Evolutionary conservation across 2,797 vertebrate species (phyloP), one percentile per base, ranked within the genome.

Genomic region (Siniperca obscura): DNA sequence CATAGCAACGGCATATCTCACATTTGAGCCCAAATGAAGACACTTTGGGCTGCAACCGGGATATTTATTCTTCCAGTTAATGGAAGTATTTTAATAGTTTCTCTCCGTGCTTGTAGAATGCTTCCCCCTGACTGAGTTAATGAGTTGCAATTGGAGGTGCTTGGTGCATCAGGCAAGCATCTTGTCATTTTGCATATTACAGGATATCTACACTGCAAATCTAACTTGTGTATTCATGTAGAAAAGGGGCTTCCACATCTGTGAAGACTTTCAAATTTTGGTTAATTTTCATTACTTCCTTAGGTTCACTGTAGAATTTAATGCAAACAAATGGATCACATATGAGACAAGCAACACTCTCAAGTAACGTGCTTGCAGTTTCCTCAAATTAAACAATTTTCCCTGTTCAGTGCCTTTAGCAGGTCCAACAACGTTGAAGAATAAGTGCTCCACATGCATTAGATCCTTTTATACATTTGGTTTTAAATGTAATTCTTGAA

Each of bases 1-100:
- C 97, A 98, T 98, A 96, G 98, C 96, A 98, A 99, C 97, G 94
- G 95, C 95, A 97, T 95, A 97, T 96, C 96, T 97, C 96, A 96
- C 97, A 96, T 97, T 97, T 96, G 94, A 97, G 95, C 95, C 96
- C 96, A 97, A 98, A 97, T 97, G 95, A 97, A 98, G 96, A 97
- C 95, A 97, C 94, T 96, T 96, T 95, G 93, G 91, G 91, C 88
- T 92, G 90, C 86, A 94, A 93, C 90, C 82, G 64, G 93, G 91
- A 93, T 95, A 94, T 95, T 96, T 95, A 93, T 94, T 93, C 84
- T 91, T 88, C 78, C 85, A 90, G 91, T 92, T 94, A 95, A 95
- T 94, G 87, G 91, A 90, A 89, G 89, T 91, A 89, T 93, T 93
- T 93, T 93, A 93, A 94, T 93, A 89, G 87, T 91, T 87, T 89